Base-by-base conservation (phyloP, 1,140 invertebrate genomes). In the Geopemphigus sp. region DNA sequence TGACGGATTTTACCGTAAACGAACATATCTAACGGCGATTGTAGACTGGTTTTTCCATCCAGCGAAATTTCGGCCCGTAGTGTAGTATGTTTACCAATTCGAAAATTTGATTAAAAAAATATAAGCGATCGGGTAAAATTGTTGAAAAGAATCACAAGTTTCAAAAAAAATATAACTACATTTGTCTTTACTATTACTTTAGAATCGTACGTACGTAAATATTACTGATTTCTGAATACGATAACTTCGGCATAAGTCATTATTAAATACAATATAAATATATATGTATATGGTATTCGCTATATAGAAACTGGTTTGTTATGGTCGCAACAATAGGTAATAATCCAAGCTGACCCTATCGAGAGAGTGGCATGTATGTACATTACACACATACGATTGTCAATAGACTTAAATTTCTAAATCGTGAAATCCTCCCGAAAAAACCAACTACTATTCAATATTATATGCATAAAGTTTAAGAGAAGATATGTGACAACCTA, bases 251-350 rank as follows among this genome's bases (percentile, higher is more conserved):
- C 32, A 39, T 68, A 70, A 53, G 26, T 70, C 11, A 19, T 70
- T 22, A 39, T 39, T 39, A 39, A 39, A 39, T 39, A 39, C n/a
- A n/a, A n/a, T n/a, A 39, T 39, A 53, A 10, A 57, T n/a, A n/a
- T n/a, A n/a, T n/a, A 57, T 10, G 29, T 39, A 53, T 53, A 53
- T 70, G 47, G 47, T 26, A 53, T 19, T 70, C 24, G 22, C 47
- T 29, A 53, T 50, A 50, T 8, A 39, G 32, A 70, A 70, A 53
- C 45, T 70, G 22, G 66, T 70, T 70, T 70, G 47, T 26, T 70
- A 8, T 12, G 24, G 24, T 11, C 12, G 24, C 17, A 53, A 70
- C 47, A 70, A 70, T 53, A 70, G 47, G 15, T 53, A 19, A 29
- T 53, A 70, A 53, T 11, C 1, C 50, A 53, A 17, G 66, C 15